Base-by-base conservation (phyloP, 2,797 vertebrate genomes). In the Chiroxiphia lanceolata region DNA sequence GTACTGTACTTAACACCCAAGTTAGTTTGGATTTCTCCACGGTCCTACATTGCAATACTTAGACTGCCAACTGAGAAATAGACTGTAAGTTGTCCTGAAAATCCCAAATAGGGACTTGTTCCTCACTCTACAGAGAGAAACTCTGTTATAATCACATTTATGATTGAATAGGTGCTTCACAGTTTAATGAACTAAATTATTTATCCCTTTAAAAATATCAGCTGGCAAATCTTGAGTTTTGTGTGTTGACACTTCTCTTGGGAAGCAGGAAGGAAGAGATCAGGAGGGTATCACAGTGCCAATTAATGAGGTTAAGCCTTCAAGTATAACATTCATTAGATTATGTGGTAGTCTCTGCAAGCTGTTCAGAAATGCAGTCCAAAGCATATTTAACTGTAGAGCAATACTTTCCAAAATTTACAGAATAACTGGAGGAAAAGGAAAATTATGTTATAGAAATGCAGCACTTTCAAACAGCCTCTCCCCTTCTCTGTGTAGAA, bases 261-360 rank as follows among this genome's bases (percentile, higher is more conserved):
- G 85, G 70, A 94, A 91, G 67, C 48, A 94, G 80, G 86, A 94
- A 93, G 77, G 70, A 95, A 91, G 70, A 74, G 91, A 96, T 90
- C 91, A 93, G 83, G 72, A 4, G 4, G 70, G 56, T 91, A 96
- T 93, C 68, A 88, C 56, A 51, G 64, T 70, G 70, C 67, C 65
- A 91, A 22, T 93, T 91, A 90, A 91, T 79, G 89, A 89, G 85
- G 85, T 81, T 59, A 96, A 80, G 34, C 31, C 87, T 94, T 95
- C 95, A 88, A 93, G 72, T 83, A 74, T 26, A 92, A 82, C 72
- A 86, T 94, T 91, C 79, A 86, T 87, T 94, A 93, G 79, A 69
- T 88, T 91, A 83, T 74, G 69, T 81, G 61, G 65, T 25, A 86
- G 72, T 92, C 34, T 91, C 53, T 83, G 53, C 78, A 94, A 94